Evolutionary conservation across 2,888 invertebrate genomes (phyloP).

Genomic region (Napeogenes sylphis): DNA sequence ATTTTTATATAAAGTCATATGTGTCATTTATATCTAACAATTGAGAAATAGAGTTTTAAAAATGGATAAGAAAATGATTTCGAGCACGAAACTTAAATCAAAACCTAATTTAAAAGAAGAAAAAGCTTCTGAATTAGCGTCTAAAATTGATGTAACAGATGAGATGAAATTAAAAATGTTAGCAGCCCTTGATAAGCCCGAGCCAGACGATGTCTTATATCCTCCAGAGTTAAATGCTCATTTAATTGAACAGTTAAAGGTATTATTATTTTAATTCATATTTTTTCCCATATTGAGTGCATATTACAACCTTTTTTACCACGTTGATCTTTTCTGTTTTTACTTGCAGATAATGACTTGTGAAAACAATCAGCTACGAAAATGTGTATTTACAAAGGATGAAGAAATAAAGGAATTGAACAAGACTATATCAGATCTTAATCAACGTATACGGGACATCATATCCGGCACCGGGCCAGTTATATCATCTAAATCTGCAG

Average conservation of each 20-base stretch:
- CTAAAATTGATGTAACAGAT: conserved; percentile 71
- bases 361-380: conserved; percentile 76
- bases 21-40: conserved; percentile 10
- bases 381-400: conserved; percentile 70
- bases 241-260: conserved; percentile 78
- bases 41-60: conserved; percentile 19
- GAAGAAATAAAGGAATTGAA: conserved; percentile 62
- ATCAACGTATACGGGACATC: conserved; percentile 71
- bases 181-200: conserved; percentile 54
- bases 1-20: neutral
- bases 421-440: conserved; percentile 61
- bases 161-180: conserved; percentile 73
- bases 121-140: conserved; percentile 48
- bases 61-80: conserved; percentile 45
- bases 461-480: conserved; percentile 67
- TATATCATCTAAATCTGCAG: conserved; percentile 71
- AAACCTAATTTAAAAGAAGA: conserved; percentile 50
- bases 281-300: neutral
- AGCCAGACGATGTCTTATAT: conserved; percentile 71
- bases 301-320: neutral
- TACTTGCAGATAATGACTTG: conserved; percentile 68
- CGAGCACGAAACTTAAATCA: conserved; percentile 39
- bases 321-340: too few species aligned
- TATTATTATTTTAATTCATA: conserved; percentile 36
- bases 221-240: conserved; percentile 80